phyloP scores from a whole-genome alignment of 2,888 invertebrate genomes.

The Monopis laevigella region DNA sequence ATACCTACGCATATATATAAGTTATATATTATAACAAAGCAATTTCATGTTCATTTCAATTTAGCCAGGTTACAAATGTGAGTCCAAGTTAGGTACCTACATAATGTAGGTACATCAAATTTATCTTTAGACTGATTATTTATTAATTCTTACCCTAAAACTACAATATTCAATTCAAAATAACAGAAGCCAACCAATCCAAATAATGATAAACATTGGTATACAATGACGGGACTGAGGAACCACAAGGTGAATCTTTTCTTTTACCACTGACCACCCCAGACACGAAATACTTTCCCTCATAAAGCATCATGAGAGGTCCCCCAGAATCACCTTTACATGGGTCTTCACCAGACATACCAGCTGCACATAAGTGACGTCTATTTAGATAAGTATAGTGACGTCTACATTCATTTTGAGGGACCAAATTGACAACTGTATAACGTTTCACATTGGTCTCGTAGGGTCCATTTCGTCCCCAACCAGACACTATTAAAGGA shows the following conservation, averaged over 20 bases:
- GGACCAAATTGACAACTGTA: slow-evolving; percentile 43
- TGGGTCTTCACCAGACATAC: slow-evolving; percentile 47
- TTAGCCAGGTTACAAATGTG: no score
- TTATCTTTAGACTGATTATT: no score
- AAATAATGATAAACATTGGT: slow-evolving; percentile 48
- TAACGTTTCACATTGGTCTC: slow-evolving; percentile 46
- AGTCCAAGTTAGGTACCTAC: no score
- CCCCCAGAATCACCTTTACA: slow-evolving; percentile 60
- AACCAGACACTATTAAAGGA: slow-evolving; percentile 46
- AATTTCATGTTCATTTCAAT: no score
- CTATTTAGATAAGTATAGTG: slow-evolving; percentile 37
- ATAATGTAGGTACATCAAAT: no score
- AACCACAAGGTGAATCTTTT: slow-evolving; percentile 47
- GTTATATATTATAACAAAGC: no score
- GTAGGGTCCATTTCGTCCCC: slow-evolving; percentile 47
- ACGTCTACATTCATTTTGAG: slow-evolving; percentile 35
- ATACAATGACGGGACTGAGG: slow-evolving; percentile 48
- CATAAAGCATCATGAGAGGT: slow-evolving; percentile 47
- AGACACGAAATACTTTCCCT: slow-evolving; percentile 42
- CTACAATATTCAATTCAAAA: not conserved
- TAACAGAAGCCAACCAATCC: slow-evolving; percentile 34
- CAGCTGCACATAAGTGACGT: slow-evolving; percentile 48
- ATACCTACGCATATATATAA: no score
- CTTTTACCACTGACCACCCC: slow-evolving; percentile 57
- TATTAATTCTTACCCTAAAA: no score